Evolutionary conservation across 2,113 vertebrate species (phyloP), one percentile per base, ranked within the genome.

Genomic region (Picathartes gymnocephalus): DNA sequence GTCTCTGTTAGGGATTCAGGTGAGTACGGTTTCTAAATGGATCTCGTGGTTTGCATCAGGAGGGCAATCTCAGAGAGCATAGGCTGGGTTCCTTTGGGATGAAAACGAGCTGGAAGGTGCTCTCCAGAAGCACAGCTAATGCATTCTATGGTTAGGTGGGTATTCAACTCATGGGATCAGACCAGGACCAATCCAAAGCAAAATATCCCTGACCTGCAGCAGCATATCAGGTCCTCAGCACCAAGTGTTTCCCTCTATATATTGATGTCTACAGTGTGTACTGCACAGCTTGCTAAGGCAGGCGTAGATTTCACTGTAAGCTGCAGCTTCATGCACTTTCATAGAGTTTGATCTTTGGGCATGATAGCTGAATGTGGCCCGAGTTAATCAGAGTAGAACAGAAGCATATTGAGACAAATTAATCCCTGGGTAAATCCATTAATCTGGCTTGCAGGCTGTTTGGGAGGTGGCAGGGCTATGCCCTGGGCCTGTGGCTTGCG

Each of bases 381-480:
- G 57, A 24, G 25, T 79, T 64, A 81, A 92, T 56, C n/a, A 78
- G 56, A 81, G 57, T 37, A 87, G 81, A 91, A 90, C 19, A 91
- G 61, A 68, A 84, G 50, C 50, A 70, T 66, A 73, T 3, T 51
- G 51, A 88, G 85, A 81, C 51, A 83, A 73, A 93, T 90, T 37
- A 92, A 88, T 82, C 30, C 35, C 39, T 44, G 62, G 27, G 17
- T 70, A 83, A 93, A 56, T 88, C 69, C 51, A 92, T 80, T 91
- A 66, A 88, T 92, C 76, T 84, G 47, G 12, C 35, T 81, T 11
- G 5, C 12, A 81, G 61, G 45, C 42, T 40, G 3, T 11, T 73
- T 60, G 58, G 60, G 51, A 82, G 12, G 64, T 1, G 4, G 23
- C 27, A 73, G 1, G 17, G 64, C n/a, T 68, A 17, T 42, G 53